phyloP scores from a whole-genome alignment of 2,797 vertebrate species.

The Ctenopoma multispine region DNA sequence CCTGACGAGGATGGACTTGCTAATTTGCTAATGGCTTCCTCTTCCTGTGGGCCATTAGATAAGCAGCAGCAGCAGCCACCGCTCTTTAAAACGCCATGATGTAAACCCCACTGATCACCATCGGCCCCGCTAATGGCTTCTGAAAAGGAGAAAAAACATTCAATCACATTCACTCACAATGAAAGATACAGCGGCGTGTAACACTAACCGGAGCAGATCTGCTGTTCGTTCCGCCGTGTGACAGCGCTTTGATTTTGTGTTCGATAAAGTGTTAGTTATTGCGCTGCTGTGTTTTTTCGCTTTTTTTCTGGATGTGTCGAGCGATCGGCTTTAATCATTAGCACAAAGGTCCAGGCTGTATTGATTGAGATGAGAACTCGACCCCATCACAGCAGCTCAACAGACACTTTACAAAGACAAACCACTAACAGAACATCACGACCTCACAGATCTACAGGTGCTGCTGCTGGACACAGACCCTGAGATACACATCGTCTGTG shows the following conservation, averaged over 20 bases:
- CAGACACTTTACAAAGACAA: conserved; percentile 39
- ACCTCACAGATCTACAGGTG: conserved; percentile 25
- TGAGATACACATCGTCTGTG: not conserved
- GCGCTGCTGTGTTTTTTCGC: conserved; percentile 36
- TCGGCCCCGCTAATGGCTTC: conserved; percentile 63
- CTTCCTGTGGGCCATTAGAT: conserved; percentile 75
- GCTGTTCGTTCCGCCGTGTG: conserved; percentile 36
- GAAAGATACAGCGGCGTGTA: conserved; percentile 38
- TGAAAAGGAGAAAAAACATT: conserved; percentile 60
- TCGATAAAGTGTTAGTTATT: conserved; percentile 51
- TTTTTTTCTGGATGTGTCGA: conserved; percentile 32
- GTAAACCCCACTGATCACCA: conserved; percentile 65
- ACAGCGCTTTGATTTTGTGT: conserved; percentile 56
- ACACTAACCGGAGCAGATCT: conserved; percentile 45
- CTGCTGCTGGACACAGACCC: not conserved
- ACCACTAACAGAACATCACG: conserved; percentile 11
- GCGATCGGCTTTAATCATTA: conserved; percentile 56
- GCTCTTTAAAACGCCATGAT: conserved; percentile 39
- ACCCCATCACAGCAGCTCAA: conserved; percentile 42
- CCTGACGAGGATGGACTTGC: conserved; percentile 64
- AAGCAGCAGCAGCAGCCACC: conserved; percentile 59
- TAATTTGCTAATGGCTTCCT: conserved; percentile 74
- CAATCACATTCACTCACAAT: conserved; percentile 60
- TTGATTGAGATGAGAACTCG: conserved; percentile 47
- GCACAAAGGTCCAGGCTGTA: conserved; percentile 23